Evolutionary conservation across 2,888 invertebrate genomes (phyloP).

Genomic region (Drosophila pegasa): DNA sequence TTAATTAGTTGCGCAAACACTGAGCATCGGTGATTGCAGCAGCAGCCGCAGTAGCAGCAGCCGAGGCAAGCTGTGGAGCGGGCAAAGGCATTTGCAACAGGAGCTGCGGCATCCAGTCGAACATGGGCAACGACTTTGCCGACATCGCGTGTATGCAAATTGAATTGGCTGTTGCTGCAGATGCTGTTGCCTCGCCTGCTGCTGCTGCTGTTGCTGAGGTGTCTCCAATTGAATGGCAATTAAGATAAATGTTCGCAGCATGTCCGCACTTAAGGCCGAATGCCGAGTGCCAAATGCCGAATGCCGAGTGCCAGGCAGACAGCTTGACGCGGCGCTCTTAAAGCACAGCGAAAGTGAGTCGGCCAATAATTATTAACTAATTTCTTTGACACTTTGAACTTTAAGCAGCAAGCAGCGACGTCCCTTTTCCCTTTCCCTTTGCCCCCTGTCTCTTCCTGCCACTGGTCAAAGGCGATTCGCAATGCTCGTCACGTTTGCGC

Average conservation of each 20-base stretch:
- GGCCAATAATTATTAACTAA: conserved; percentile 66
- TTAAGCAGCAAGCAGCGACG: conserved; percentile 17
- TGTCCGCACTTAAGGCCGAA: conserved; percentile 70
- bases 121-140: conserved; percentile 29
- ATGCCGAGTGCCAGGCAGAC: conserved; percentile 12
- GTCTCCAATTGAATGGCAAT: conserved; percentile 77
- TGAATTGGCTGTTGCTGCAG: conserved; percentile 46
- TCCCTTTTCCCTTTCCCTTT: background rate
- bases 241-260: conserved; percentile 78
- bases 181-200: conserved; percentile 27
- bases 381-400: conserved; percentile 63
- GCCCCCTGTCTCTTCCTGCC: background rate
- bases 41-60: conserved; percentile 8
- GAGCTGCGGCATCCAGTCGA: conserved; percentile 14
- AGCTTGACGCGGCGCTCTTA: conserved; percentile 30
- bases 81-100: conserved; percentile 19
- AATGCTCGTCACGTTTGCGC: conserved; percentile 71
- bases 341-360: conserved; percentile 37
- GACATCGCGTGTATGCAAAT: conserved; percentile 75
- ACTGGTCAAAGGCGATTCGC: conserved; percentile 36
- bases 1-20: conserved; percentile 78
- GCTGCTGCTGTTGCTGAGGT: conserved; percentile 31
- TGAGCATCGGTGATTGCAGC: conserved; percentile 73
- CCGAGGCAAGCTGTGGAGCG: background rate
- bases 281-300: conserved; percentile 3